Conservation (phyloP, 2,113 vertebrate genomes). For the Oncorhynchus gorbuscha region DNA sequence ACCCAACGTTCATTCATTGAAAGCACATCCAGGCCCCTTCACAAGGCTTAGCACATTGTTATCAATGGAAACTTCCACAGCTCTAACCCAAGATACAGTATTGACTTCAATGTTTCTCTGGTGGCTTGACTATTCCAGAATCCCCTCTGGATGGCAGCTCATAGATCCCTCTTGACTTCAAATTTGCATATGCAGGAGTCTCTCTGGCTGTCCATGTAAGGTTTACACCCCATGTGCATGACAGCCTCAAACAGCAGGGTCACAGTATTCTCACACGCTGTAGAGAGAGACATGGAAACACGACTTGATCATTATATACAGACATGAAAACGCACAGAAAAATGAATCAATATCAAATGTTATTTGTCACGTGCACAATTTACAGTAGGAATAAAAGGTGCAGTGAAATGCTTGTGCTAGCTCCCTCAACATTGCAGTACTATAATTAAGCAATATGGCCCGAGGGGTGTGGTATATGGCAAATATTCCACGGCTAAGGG, state of each 20-base stretch:
- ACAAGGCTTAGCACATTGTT: neutral
- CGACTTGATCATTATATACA: neutral
- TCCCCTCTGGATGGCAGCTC: conserved; percentile 35
- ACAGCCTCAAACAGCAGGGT: conserved; percentile 90
- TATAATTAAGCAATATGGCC: no score
- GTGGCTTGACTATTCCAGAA: no score
- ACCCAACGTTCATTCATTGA: neutral
- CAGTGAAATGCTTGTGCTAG: no score
- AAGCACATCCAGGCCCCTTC: neutral
- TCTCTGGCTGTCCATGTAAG: conserved; percentile 94
- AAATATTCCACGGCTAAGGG: no score
- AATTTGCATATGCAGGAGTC: conserved; percentile 87
- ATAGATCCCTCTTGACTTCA: conserved; percentile 87
- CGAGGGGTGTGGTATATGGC: no score
- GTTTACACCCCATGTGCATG: conserved; percentile 94
- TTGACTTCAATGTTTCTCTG: no score
- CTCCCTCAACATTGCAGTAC: no score
- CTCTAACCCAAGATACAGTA: neutral
- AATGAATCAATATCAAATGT: no score
- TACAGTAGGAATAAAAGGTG: no score
- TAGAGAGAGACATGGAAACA: conserved; percentile 6
- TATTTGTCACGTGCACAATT: no score
- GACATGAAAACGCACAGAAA: no score
- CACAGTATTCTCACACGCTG: conserved; percentile 91
- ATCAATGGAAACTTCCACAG: neutral